Evolutionary conservation across 2,888 invertebrate genomes (phyloP).

Genomic region (Idaea aversata): DNA sequence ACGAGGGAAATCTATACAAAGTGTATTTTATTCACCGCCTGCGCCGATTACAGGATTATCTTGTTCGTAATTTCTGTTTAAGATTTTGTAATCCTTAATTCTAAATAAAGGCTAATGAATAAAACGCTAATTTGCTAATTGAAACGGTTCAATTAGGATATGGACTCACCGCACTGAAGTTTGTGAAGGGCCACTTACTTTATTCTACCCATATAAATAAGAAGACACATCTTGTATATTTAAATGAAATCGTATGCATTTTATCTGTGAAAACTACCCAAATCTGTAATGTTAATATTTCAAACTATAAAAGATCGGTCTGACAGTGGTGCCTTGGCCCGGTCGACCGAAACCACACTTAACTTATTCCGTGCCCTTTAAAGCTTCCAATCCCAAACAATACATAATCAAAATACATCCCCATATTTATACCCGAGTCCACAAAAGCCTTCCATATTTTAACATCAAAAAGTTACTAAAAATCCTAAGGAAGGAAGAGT

Average conservation of each 20-base stretch:
- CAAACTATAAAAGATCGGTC: neutral
- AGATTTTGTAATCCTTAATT: neutral
- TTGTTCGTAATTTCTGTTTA: neutral
- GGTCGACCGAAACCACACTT: neutral
- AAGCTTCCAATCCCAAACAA: neutral
- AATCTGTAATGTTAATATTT: neutral
- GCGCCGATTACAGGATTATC: neutral
- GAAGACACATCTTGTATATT: neutral
- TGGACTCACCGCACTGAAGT: too few species aligned
- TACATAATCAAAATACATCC: neutral
- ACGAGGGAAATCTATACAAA: neutral
- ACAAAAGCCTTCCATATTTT: constrained; percentile 1
- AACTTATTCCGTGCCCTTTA: neutral
- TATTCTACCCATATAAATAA: too few species aligned
- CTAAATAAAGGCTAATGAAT: neutral
- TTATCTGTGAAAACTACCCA: neutral
- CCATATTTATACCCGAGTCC: neutral
- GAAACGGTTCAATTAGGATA: too few species aligned
- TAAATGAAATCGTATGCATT: neutral
- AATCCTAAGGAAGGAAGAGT: neutral
- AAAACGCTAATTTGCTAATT: too few species aligned
- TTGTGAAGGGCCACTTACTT: too few species aligned
- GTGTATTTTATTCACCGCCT: neutral
- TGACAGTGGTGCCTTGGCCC: neutral
- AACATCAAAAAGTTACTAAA: constrained; percentile 1